Percentiles rank a stretch among this genome's conserved stretches.
These are phyloP conservation scores for Argyresthia goedartella DNA, from an alignment of 2,888 invertebrate genomes.

Conservation along the genomic window DNA sequence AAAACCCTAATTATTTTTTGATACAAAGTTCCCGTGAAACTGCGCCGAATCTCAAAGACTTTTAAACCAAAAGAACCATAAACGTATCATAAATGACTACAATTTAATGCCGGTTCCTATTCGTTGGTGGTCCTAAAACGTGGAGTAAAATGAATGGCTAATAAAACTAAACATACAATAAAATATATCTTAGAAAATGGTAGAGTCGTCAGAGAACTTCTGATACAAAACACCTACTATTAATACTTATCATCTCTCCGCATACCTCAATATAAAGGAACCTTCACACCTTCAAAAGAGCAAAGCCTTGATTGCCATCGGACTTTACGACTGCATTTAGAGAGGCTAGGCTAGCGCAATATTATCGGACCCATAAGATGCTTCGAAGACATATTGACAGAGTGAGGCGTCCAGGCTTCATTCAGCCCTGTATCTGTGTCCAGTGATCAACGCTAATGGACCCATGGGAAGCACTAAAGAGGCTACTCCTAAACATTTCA, in stretches of 20 bases:
- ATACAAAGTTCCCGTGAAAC: no score
- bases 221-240: no score
- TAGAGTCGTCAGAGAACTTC: no score
- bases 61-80: no score
- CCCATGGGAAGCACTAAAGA: slow-evolving; percentile 26
- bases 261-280: neutral
- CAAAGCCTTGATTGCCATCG: slow-evolving; percentile 19
- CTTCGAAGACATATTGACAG: slow-evolving; percentile 31
- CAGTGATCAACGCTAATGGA: slow-evolving; percentile 59
- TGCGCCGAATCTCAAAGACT: no score
- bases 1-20: no score
- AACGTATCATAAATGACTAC: no score
- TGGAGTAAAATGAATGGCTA: no score
- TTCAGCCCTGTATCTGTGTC: slow-evolving; percentile 31
- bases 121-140: no score
- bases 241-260: neutral
- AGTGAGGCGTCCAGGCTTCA: slow-evolving; percentile 24
- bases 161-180: no score
- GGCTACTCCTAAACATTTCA: neutral
- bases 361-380: slow-evolving; percentile 40
- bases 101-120: no score
- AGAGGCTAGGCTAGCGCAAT: slow-evolving; percentile 37
- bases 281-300: slow-evolving; percentile 15
- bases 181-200: no score
- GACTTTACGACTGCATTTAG: slow-evolving; percentile 46